Conservation (phyloP, 2,113 vertebrate genomes). For the Microcebus tavaratra region DNA sequence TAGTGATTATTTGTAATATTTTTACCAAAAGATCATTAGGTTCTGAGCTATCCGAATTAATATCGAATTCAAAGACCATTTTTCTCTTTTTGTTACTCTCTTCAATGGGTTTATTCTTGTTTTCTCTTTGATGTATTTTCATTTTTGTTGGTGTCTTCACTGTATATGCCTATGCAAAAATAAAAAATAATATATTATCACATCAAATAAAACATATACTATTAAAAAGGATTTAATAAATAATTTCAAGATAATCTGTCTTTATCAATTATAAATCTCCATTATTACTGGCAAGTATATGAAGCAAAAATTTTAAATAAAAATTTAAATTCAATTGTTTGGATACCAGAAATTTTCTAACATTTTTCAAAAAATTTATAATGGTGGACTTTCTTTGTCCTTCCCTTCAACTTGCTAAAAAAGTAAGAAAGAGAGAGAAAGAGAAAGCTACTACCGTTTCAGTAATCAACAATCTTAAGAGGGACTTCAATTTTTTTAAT, state of each 20-base stretch:
- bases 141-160: conserved; percentile 89
- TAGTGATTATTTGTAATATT: conserved; percentile 16
- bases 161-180: conserved; percentile 87
- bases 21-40: conserved; percentile 91
- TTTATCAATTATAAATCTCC: conserved; percentile 30
- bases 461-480: conserved; percentile 33
- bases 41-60: conserved; percentile 93
- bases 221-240: not conserved
- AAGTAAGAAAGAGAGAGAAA: not conserved
- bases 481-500: conserved; percentile 24
- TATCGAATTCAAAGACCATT: conserved; percentile 87
- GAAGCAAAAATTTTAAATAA: conserved; percentile 11
- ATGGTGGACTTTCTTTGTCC: not conserved
- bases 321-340: conserved; percentile 46
- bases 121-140: conserved; percentile 78
- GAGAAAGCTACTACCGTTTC: not conserved
- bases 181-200: conserved; percentile 47
- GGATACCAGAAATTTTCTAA: not conserved
- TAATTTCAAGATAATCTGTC: not conserved
- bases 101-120: conserved; percentile 62
- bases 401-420: conserved; percentile 20
- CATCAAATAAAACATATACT: conserved; percentile 30
- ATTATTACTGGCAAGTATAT: not conserved
- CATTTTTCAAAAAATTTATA: not conserved
- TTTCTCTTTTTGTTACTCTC: conserved; percentile 85